Base-by-base conservation (phyloP, 2,113 vertebrate species). In the Coptodon bakossiorum region DNA sequence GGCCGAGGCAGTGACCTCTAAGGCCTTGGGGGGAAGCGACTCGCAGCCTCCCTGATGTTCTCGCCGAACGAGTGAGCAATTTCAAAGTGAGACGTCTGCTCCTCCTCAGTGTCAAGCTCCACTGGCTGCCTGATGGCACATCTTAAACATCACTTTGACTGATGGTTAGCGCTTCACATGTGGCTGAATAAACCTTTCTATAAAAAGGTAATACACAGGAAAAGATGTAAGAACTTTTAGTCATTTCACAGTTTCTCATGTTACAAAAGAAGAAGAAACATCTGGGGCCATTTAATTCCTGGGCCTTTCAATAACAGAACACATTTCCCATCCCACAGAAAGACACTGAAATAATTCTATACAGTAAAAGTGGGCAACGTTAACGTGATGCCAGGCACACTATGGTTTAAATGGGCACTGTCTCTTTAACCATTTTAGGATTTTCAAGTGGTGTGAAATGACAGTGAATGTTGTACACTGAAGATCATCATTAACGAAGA, bases 1-100 rank as follows among this genome's bases (percentile, higher is more conserved):
- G 80, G 81, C 81, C 40, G 45, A 89, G 81, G 90, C 89, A 68
- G 71, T 91, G 91, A 95, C 95, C 92, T 92, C 57, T 27, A 78
- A 83, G 88, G 84, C 68, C 88, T 79, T 10, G 16, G n/a, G 85
- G 79, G 53, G 76, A 50, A 66, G 53, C 7, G 22, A 83, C 71
- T 92, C 90, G 53, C 66, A 27, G 79, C 87, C 86, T 82, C 85
- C 89, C 89, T 12, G 82, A 80, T 90, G 91, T 88, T 92, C 92
- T 80, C 36, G 16, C 82, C 53, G 73, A 91, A 59, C 83, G 76
- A 73, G 80, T 91, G 79, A 89, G 61, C 50, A 24, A 48, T 88
- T 91, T 91, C 86, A 92, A 92, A 92, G 84, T 3, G 52, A 90
- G 19, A 83, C 8, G 81, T 85, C 43, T 6, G 31, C 76, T 57